phyloP scores from a whole-genome alignment of 2,888 invertebrate genomes.

The Clunio marinus region DNA sequence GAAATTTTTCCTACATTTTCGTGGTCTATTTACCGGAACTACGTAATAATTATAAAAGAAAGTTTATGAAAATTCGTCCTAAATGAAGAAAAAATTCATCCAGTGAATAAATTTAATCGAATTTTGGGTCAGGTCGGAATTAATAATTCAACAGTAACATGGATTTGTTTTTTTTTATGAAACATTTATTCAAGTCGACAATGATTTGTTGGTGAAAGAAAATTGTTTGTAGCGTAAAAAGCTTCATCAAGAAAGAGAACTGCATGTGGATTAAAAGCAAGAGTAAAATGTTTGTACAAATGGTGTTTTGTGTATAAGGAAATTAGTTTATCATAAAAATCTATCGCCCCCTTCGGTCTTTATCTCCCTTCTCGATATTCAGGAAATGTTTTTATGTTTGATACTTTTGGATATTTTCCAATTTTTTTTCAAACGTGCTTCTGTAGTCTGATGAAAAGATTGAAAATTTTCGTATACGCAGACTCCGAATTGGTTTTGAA shows the following conservation, averaged over 20 bases:
- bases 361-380: not conserved
- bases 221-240: not conserved
- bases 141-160: not conserved
- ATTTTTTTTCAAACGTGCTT: slow-evolving; percentile 5
- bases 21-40: too few relatives aligned
- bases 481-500: slow-evolving; percentile 15
- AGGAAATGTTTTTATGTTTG: not conserved
- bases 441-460: not conserved
- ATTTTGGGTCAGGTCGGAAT: not conserved
- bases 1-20: too few relatives aligned
- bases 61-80: too few relatives aligned
- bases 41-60: too few relatives aligned
- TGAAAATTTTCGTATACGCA: slow-evolving; percentile 11
- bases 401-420: not conserved
- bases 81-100: too few relatives aligned
- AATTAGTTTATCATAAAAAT: slow-evolving; percentile 22
- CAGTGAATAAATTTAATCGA: not conserved
- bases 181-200: too few relatives aligned
- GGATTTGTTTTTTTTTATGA: too few relatives aligned
- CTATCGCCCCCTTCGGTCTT: not conserved
- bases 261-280: slow-evolving; percentile 2
- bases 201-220: not conserved
- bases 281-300: not conserved
- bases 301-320: not conserved
- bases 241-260: not conserved